Evolutionary conservation across 1,140 invertebrate species (phyloP).

Genomic region (Onthophagus taurus): DNA sequence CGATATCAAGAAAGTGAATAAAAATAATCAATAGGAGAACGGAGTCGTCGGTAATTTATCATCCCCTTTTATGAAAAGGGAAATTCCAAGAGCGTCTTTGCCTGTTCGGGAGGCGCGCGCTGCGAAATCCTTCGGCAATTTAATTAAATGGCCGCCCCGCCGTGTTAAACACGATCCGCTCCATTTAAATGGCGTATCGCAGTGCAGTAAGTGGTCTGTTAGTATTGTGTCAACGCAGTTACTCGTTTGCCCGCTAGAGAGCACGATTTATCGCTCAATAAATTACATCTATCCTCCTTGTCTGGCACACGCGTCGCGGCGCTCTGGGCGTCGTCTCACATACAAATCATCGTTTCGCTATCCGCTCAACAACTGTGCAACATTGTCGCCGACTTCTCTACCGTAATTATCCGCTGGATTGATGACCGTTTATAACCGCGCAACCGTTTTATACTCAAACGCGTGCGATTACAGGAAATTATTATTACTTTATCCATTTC

Average conservation of each 20-base stretch:
- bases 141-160: constrained; percentile 11
- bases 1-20: too few relatives aligned
- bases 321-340: constrained; percentile 17
- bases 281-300: constrained; percentile 32
- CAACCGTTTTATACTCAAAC: too few relatives aligned
- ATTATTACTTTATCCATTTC: too few relatives aligned
- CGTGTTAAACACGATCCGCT: constrained; percentile 17
- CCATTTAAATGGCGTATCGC: constrained; percentile 17
- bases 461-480: too few relatives aligned
- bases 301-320: constrained; percentile 23
- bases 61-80: too few relatives aligned
- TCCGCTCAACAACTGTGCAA: constrained; percentile 23
- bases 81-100: too few relatives aligned
- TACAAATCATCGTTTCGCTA: constrained; percentile 31
- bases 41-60: too few relatives aligned
- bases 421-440: too few relatives aligned
- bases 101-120: too few relatives aligned
- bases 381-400: constrained; percentile 26
- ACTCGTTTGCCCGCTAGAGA: constrained; percentile 34
- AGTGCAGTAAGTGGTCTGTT: constrained; percentile 30
- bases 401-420: not conserved
- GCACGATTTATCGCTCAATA: constrained; percentile 38
- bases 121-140: constrained; percentile 1
- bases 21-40: too few relatives aligned
- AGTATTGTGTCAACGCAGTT: constrained; percentile 36